A percentile compares a stretch with the other conserved stretches of the same genome.
Conservation (phyloP, 2,888 invertebrate genomes). For the Eupithecia insigniata region DNA sequence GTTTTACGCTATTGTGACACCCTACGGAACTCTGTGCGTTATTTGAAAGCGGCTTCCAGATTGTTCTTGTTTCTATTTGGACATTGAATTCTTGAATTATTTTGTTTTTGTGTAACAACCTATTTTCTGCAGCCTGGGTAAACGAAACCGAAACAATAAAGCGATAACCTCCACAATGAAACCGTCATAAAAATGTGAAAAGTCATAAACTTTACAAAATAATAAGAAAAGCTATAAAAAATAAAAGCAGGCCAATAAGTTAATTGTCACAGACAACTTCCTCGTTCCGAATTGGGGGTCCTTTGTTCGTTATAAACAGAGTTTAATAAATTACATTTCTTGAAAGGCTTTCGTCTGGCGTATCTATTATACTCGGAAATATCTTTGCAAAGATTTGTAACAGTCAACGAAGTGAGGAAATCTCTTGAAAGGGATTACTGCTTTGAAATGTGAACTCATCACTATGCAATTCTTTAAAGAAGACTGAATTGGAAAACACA, state of each 20-base stretch:
- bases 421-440: constrained; percentile 57
- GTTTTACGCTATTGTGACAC: no score
- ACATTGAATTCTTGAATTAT: no score
- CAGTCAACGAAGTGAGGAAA: constrained; percentile 60
- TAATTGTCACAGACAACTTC: constrained; percentile 66
- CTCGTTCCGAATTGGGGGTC: constrained; percentile 53
- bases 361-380: constrained; percentile 70
- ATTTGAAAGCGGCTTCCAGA: not conserved
- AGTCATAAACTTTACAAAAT: constrained; percentile 11
- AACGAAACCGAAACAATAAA: not conserved
- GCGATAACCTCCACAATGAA: constrained; percentile 10
- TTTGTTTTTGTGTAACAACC: no score
- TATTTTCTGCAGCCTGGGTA: no score
- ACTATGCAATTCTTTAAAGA: not conserved
- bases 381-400: constrained; percentile 71
- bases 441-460: constrained; percentile 20
- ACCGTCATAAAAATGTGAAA: constrained; percentile 2
- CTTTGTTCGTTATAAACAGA: constrained; percentile 69
- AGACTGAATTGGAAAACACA: no score
- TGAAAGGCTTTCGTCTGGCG: constrained; percentile 62
- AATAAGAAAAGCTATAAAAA: constrained; percentile 9
- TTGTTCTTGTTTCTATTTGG: not conserved
- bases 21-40: not conserved
- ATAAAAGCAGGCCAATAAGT: constrained; percentile 57
- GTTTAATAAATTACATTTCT: constrained; percentile 68